Evolutionary conservation across 2,113 vertebrate genomes (phyloP).

Genomic region (Capra hircus): DNA sequence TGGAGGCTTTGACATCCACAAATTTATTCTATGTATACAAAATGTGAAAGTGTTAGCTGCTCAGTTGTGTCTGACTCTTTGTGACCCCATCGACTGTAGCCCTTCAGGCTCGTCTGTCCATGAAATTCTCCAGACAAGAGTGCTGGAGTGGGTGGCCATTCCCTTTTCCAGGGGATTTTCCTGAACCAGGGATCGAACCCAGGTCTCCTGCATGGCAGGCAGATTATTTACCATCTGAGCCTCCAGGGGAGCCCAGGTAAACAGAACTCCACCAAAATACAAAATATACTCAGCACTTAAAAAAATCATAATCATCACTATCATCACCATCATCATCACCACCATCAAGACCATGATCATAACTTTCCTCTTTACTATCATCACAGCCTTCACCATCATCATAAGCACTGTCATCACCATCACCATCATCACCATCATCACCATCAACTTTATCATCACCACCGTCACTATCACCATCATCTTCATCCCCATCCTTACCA

Average conservation of each 20-base stretch:
- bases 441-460: fast-evolving
- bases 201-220: neutral
- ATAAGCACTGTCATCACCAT: fast-evolving
- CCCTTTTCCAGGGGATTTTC: neutral
- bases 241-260: neutral
- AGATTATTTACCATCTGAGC: neutral
- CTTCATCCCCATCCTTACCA: neutral
- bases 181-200: neutral
- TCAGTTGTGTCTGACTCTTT: neutral
- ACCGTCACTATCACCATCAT: fast-evolving
- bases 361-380: fast-evolving
- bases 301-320: neutral
- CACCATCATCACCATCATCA: neutral
- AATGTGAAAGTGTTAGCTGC: neutral
- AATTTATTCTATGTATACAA: neutral
- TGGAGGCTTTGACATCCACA: neutral
- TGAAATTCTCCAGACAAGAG: neutral
- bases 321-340: fast-evolving
- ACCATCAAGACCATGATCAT: fast-evolving
- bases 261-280: neutral
- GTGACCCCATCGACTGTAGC: neutral
- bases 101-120: neutral
- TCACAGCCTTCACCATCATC: fast-evolving
- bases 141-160: neutral
- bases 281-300: neutral